Conservation (phyloP, 1,140 invertebrate species). For the Tribolium castaneum region DNA sequence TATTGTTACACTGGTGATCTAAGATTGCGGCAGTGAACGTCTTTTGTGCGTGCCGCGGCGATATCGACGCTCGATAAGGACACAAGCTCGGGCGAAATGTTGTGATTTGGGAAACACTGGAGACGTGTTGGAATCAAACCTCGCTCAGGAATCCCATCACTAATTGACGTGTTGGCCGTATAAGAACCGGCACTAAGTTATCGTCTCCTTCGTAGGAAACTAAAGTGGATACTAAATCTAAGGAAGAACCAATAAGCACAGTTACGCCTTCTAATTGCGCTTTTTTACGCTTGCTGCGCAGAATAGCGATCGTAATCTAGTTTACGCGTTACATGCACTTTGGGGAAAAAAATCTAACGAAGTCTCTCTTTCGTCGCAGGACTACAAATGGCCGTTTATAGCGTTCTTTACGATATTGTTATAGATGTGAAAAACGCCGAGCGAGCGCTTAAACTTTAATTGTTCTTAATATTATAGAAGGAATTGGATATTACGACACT, state of each 20-base stretch:
- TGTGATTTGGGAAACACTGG: constrained; percentile 18
- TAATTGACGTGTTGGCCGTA: constrained; percentile 42
- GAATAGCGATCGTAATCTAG: constrained; percentile 43
- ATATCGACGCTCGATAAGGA: constrained; percentile 2
- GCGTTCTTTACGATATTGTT: constrained; percentile 52
- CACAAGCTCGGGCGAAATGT: background rate
- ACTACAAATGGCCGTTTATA: constrained; percentile 45
- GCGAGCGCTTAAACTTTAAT: constrained; percentile 41
- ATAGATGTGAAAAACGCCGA: constrained; percentile 43
- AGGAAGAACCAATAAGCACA: constrained; percentile 35
- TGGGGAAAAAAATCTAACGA: constrained; percentile 12
- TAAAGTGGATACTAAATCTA: constrained; percentile 25
- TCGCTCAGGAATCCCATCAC: background rate
- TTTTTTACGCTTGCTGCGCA: constrained; percentile 29
- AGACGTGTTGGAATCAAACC: constrained; percentile 1
- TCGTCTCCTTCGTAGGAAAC: constrained; percentile 11
- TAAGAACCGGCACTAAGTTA: constrained; percentile 17
- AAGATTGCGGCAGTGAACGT: background rate
- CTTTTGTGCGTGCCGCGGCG: constrained; percentile 8
- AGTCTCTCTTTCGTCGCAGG: background rate
- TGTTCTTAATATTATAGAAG: constrained; percentile 19
- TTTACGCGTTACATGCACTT: constrained; percentile 36
- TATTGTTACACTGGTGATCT: constrained; percentile 29
- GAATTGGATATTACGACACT: constrained; percentile 5
- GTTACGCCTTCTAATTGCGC: constrained; percentile 36